Base-by-base conservation (phyloP, 2,888 invertebrate species). In the Linnaemya tessellans region DNA sequence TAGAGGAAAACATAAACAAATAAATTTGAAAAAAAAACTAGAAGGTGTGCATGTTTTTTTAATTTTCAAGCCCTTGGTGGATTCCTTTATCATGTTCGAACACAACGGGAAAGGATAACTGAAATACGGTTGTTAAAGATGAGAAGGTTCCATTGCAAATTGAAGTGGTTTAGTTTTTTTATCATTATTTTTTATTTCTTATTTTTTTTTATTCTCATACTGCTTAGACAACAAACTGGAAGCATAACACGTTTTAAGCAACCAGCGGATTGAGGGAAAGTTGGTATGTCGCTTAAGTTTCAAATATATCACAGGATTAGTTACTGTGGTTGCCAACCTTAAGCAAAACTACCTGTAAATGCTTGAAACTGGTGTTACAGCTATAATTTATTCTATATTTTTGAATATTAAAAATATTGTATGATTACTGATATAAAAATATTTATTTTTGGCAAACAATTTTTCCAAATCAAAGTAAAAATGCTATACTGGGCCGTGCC, bases 41-140 rank as follows among this genome's bases (percentile, higher is more conserved):
- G 25, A 64, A 75, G 18, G 35, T 49, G 67, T 67, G 22, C 25
- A 64, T 64, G 54, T 38, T 13, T 41, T 30, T 38, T 51, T 25
- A 38, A 35, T 49, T 22, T 43, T 43, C 25, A 56, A 65, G 38
- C 43, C 25, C 54, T 65, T 11, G 11, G 11, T 43, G 13, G 18
- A 15, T 30, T 64, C 51, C 20, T 46, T 38, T 38, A 22, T 35
- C 74, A 22, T 54, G 49, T 67, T 25, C 22, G 41, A 64, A 41
- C n/a, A 65, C 13, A 20, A 43, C 15, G 43, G 30, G 18, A 65
- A 41, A 75, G 15, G 18, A 60, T 60, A 64, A 15, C 13, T n/a
- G 41, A 65, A 54, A 49, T 25, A 13, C 11, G 30, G 49, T 38
- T 49, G 35, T 35, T 15, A 30, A 49, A 41, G 51, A 0, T 41